phyloP scores from a whole-genome alignment of 2,888 invertebrate genomes.

The Julus scanicus region DNA sequence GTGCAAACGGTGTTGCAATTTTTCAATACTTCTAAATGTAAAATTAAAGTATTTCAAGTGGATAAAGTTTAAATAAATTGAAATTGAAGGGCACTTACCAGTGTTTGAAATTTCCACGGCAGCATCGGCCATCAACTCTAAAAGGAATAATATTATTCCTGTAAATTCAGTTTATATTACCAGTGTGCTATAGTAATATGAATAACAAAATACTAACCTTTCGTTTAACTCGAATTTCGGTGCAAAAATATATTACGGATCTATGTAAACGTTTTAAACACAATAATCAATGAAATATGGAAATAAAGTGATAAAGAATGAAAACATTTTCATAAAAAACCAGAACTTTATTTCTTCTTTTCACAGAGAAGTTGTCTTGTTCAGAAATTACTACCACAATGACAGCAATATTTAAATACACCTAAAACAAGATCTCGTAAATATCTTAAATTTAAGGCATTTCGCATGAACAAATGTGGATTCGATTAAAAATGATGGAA shows the following conservation, averaged over 20 bases:
- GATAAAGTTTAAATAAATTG: too few species aligned
- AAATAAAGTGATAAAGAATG: not conserved
- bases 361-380: conserved; percentile 38
- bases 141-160: not conserved
- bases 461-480: conserved; percentile 30
- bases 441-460: conserved; percentile 45
- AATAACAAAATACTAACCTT: not conserved
- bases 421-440: conserved; percentile 43
- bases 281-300: not conserved
- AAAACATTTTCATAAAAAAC: conserved; percentile 6
- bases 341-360: conserved; percentile 38
- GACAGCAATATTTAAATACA: conserved; percentile 31
- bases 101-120: too few species aligned
- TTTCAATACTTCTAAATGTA: too few species aligned
- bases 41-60: too few species aligned
- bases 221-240: not conserved
- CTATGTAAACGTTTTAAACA: not conserved
- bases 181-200: not conserved
- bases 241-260: not conserved
- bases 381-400: conserved; percentile 43
- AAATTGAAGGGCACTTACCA: too few species aligned
- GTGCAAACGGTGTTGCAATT: too few species aligned
- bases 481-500: conserved; percentile 30
- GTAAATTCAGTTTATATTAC: not conserved
- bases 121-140: not conserved